A percentile compares a stretch with the other conserved stretches of the same genome.
Evolutionary conservation across 1,140 invertebrate species (phyloP).

Genomic region (Hesperophylax magnus): DNA sequence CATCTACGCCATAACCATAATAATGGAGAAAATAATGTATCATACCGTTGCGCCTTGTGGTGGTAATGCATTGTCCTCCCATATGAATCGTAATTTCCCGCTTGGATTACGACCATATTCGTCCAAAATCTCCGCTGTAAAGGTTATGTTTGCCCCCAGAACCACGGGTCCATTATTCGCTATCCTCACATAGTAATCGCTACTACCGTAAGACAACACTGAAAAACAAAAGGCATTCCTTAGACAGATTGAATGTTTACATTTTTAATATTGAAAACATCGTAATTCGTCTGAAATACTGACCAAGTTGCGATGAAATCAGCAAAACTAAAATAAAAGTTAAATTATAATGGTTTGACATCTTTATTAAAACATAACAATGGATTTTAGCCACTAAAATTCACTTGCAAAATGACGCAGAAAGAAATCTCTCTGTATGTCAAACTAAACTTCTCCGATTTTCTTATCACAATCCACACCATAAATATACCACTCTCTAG

Average conservation of each 20-base stretch:
- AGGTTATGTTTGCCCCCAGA: constrained; percentile 76
- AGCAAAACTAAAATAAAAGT: constrained; percentile 47
- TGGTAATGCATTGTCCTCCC: constrained; percentile 73
- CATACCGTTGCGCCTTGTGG: constrained; percentile 69
- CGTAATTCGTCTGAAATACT: background rate
- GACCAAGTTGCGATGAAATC: constrained; percentile 26
- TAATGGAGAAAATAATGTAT: background rate
- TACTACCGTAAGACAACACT: constrained; percentile 24
- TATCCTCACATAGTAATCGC: constrained; percentile 57
- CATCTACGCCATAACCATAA: too few species aligned
- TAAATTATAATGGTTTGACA: constrained; percentile 54
- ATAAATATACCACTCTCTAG: too few species aligned
- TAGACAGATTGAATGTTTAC: constrained; percentile 3
- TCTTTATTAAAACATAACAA: constrained; percentile 27
- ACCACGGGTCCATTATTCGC: constrained; percentile 75
- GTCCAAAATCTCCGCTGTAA: constrained; percentile 73
- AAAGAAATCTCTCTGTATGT: constrained; percentile 8
- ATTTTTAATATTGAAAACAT: constrained; percentile 13
- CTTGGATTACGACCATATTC: constrained; percentile 62
- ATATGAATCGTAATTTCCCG: constrained; percentile 66
- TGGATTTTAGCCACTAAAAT: constrained; percentile 7
- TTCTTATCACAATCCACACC: constrained; percentile 14
- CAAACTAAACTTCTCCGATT: background rate
- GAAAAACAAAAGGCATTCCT: constrained; percentile 27
- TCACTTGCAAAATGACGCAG: constrained; percentile 6